A percentile compares a stretch with the other conserved stretches of the same genome.
These are phyloP conservation scores for Oscheius sp. DNA, from an alignment of 2,888 invertebrate genomes.

Conservation along the genomic window DNA sequence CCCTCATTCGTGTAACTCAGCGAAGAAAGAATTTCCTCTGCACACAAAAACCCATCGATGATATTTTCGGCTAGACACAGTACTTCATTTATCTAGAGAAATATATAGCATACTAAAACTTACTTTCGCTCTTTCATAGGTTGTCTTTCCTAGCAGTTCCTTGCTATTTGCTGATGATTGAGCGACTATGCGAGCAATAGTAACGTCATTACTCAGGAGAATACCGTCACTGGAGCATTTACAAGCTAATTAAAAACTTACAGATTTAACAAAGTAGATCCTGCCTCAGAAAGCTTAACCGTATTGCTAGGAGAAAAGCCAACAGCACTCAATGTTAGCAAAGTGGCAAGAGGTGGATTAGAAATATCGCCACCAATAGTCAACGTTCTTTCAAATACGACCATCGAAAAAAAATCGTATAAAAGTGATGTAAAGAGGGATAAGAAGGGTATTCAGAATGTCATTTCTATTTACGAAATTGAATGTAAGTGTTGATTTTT, in stretches of 20 bases:
- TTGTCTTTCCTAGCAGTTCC: slow-evolving; percentile 46
- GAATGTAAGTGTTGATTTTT: too few species aligned
- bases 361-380: slow-evolving; percentile 38
- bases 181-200: slow-evolving; percentile 55
- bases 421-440: too few species aligned
- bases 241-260: slow-evolving; percentile 27
- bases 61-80: slow-evolving; percentile 37
- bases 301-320: slow-evolving; percentile 48
- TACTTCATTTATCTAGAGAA: slow-evolving; percentile 45
- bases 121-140: slow-evolving; percentile 43
- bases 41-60: slow-evolving; percentile 32
- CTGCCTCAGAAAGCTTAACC: slow-evolving; percentile 38
- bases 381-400: slow-evolving; percentile 31
- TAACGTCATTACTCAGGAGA: slow-evolving; percentile 47
- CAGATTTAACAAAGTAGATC: slow-evolving; percentile 41
- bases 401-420: slow-evolving; percentile 35
- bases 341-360: slow-evolving; percentile 49
- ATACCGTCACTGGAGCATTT: slow-evolving; percentile 54
- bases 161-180: slow-evolving; percentile 36
- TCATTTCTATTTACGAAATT: too few species aligned
- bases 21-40: slow-evolving; percentile 32
- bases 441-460: too few species aligned
- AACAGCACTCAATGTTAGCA: slow-evolving; percentile 49
- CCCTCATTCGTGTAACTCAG: slow-evolving; percentile 25
- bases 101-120: not conserved